Evolutionary conservation across 2,113 vertebrate genomes (phyloP), one percentile per base, ranked within the genome.

Genomic region (Toxotes chatareus): DNA sequence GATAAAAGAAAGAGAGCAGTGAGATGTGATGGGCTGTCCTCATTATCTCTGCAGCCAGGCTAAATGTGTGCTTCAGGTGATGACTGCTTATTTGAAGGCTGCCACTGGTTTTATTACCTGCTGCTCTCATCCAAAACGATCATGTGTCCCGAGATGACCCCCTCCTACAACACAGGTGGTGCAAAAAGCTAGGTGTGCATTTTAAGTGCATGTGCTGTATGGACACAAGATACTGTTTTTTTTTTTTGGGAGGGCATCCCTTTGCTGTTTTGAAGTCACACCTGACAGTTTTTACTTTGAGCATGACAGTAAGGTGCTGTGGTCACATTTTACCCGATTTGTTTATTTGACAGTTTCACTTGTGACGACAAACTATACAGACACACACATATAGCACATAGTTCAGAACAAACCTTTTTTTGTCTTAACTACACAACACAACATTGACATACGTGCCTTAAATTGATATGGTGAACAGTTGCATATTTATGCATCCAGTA

Each of bases 1-100:
- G 80, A 92, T 82, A 79, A 87, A 89, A 86, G 79, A 65, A 75
- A 69, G 79, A 73, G 60, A 87, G 81, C 85, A 65, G 80, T 6
- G 63, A 74, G 67, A 77, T 69, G 75, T 56, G 79, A 83, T 69
- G n/a, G 73, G 72, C 75, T 82, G 79, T 76, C 82, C 79, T 88
- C 59, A 78, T 88, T 90, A 85, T 74, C 75, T 85, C 77, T 55
- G 67, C 17, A 11, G 79, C 63, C 64, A 38, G 64, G 51, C 60
- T 71, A 68, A 70, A 46, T 75, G 34, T 60, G 2, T 78, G 56
- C 66, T 71, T 71, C 55, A 75, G 76, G 72, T 83, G 78, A 75
- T 14, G 65, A 42, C 80, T 83, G 75, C 40, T 32, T 47, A 63
- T 74, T 27, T 70, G 47, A 62, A 46, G 53, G 60, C 64, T 47